These are phyloP conservation scores for Euthynnus affinis DNA, from an alignment of 2,797 vertebrate genomes.

Conservation along the genomic window DNA sequence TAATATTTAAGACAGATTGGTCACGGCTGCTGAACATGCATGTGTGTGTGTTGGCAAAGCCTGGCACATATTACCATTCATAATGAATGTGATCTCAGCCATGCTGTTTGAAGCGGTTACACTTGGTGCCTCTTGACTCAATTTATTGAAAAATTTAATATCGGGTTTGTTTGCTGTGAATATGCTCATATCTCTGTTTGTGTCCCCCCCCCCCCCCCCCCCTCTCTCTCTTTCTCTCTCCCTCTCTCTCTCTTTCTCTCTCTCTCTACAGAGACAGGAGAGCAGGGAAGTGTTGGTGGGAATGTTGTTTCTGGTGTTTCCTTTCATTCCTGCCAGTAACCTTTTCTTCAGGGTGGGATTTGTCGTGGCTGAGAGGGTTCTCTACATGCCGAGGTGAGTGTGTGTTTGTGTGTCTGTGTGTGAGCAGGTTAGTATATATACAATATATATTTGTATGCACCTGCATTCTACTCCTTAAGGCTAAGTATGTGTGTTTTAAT, in stretches of 20 bases:
- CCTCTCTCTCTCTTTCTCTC: not conserved
- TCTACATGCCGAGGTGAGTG: slow-evolving; percentile 97
- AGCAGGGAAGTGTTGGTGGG: slow-evolving; percentile 93
- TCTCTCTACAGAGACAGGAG: slow-evolving; percentile 85
- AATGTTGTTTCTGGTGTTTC: slow-evolving; percentile 94
- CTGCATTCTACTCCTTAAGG: not conserved
- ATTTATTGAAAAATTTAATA: slow-evolving; percentile 12
- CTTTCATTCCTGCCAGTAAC: slow-evolving; percentile 97
- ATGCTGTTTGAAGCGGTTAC: slow-evolving; percentile 18
- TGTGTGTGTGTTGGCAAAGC: slow-evolving; percentile 27
- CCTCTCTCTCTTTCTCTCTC: slow-evolving; percentile 7
- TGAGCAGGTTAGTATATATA: too few species aligned
- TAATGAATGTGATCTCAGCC: slow-evolving; percentile 23
- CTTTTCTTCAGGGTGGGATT: slow-evolving; percentile 99
- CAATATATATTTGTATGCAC: not conserved
- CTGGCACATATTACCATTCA: slow-evolving; percentile 22
- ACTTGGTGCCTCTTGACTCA: slow-evolving; percentile 7
- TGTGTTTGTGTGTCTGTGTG: not conserved
- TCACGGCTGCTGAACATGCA: slow-evolving; percentile 12
- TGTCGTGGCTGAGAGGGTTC: slow-evolving; percentile 96
- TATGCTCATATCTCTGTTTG: not conserved
- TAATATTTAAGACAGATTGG: slow-evolving; percentile 46
- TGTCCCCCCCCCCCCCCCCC: not conserved
- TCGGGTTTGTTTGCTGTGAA: slow-evolving; percentile 5
- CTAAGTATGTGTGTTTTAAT: not conserved